A percentile compares a stretch with the other conserved stretches of the same genome.
Conservation (phyloP, 2,797 vertebrate species). For the Danio tinwini region DNA sequence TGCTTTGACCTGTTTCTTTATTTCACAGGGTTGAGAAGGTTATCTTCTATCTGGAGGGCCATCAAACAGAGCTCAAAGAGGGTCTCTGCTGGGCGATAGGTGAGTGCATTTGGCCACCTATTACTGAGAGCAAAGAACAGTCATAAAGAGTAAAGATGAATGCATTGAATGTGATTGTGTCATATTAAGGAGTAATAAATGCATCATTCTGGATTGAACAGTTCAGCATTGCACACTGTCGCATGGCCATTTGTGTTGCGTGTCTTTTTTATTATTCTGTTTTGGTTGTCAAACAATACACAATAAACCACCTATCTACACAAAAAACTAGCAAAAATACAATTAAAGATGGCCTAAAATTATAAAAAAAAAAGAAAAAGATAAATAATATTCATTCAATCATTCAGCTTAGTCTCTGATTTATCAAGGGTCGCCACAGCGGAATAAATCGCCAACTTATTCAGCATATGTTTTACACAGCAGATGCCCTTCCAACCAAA, state of each 20-base stretch:
- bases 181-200: not conserved
- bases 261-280: not conserved
- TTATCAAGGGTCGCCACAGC: no score
- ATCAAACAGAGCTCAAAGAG: constrained; percentile 12
- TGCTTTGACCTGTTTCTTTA: constrained; percentile 51
- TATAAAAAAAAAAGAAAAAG: no score
- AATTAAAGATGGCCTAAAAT: no score
- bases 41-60: constrained; percentile 37
- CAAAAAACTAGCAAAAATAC: no score
- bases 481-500: no score
- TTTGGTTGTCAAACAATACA: no score
- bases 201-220: not conserved
- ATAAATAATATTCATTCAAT: no score
- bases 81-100: constrained; percentile 17
- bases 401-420: no score
- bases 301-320: no score
- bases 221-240: not conserved
- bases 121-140: constrained; percentile 28
- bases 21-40: constrained; percentile 35
- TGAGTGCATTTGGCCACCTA: constrained; percentile 18
- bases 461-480: no score
- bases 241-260: not conserved
- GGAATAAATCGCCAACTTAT: no score
- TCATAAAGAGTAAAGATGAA: not conserved
- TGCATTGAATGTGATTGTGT: not conserved